Evolutionary conservation across 2,888 invertebrate species (phyloP).

Genomic region (Branchellion lobata): DNA sequence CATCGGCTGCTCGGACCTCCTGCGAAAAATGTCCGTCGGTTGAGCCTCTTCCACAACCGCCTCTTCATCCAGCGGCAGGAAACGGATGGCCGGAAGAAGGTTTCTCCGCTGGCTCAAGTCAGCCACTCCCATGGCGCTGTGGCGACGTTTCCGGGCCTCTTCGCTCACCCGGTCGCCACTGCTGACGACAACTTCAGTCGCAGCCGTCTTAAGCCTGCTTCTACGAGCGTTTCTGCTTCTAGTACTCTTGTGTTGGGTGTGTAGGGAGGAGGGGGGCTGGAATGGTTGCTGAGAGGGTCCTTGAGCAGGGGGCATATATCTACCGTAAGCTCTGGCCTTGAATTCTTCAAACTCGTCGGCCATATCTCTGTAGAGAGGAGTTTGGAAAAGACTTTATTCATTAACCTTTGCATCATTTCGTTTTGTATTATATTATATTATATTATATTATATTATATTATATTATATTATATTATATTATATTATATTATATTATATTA

Average conservation of each 20-base stretch:
- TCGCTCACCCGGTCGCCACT: constrained; percentile 2
- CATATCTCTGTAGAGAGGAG: too few species aligned
- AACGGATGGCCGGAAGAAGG: background rate
- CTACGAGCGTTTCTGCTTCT: constrained; percentile 14
- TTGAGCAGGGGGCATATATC: constrained; percentile 8
- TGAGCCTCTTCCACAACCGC: background rate
- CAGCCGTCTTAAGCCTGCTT: constrained; percentile 24
- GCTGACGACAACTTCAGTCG: constrained; percentile 12
- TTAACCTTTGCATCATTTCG: too few species aligned
- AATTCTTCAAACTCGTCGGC: constrained; percentile 49
- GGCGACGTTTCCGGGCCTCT: constrained; percentile 28
- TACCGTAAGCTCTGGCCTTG: constrained; percentile 44
- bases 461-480: too few species aligned
- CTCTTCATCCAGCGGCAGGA: constrained; percentile 9
- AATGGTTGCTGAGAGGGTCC: background rate
- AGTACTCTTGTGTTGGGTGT: background rate
- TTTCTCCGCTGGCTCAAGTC: constrained; percentile 5
- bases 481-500: too few species aligned
- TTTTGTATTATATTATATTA: too few species aligned
- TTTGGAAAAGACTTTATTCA: too few species aligned
- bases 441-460: too few species aligned
- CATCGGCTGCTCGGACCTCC: background rate
- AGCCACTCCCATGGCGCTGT: constrained; percentile 40
- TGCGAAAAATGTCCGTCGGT: background rate
- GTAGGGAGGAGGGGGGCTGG: background rate